Base-by-base conservation (phyloP, 2,797 vertebrate species). In the Buphagus erythrorhynchus region DNA sequence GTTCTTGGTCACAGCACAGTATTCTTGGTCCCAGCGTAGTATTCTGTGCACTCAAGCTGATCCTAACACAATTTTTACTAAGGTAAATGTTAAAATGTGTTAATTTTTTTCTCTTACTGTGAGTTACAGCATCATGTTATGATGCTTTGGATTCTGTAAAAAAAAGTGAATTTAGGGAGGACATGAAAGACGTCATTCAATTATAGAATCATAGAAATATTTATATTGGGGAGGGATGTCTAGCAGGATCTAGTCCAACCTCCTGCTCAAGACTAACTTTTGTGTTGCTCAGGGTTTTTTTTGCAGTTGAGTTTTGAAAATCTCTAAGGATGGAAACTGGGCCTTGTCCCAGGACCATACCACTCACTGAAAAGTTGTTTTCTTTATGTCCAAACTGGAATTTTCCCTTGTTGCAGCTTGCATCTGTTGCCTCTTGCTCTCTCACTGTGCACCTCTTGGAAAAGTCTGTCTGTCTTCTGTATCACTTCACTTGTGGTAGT, bases 391-490 rank as follows among this genome's bases (percentile, higher is more conserved):
- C 31, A 72, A 81, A 25, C 13, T 90, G 87, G 69, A 95, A 93
- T 90, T 95, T 95, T 93, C 38, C 38, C 49, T 46, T 83, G 49
- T 90, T 95, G 58, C 69, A 86, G 72, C 42, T 94, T 77, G 38
- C 2, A 13, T 90, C 62, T 7, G 0, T 80, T 97, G 61, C 26
- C 81, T 95, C 68, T 95, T 94, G 49, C 65, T 68, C 54, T 93
- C 76, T 90, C n/a, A 80, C 62, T 65, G 58, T 75, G 20, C 40
- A 86, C 14, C 54, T 88, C 66, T 88, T 71, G 55, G 69, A 86
- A 91, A 65, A 86, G 31, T 75, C 38, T 33, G 57, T 89, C 71
- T 82, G 61, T 87, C 74, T 76, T 80, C 52, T 91, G 0, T 62
- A 51, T 88, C 6, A 8, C 35, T 78, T 88, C 20, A 18, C 35